Conservation (phyloP, 2,888 invertebrate genomes). For the Diplolepis rosae region DNA sequence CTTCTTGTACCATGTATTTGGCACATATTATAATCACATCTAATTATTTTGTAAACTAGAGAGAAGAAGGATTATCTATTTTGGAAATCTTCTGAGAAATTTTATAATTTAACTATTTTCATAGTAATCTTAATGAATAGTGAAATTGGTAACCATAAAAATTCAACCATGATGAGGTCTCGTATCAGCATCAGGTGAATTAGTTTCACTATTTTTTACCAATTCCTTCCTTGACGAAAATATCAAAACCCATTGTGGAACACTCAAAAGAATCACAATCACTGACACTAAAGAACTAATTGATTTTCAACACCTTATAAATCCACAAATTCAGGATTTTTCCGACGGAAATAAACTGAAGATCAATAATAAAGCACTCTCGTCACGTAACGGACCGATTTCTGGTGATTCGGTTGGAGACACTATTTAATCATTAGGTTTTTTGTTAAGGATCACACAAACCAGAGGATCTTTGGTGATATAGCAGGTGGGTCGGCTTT, state of each 20-base stretch:
- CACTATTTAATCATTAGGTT: slow-evolving; percentile 7
- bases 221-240: not conserved
- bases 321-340: not conserved
- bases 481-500: slow-evolving; percentile 21
- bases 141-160: too few species aligned
- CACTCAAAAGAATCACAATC: slow-evolving; percentile 2
- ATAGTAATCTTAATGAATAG: too few species aligned
- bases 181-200: not conserved
- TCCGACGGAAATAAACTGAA: not conserved
- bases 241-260: not conserved
- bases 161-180: not conserved
- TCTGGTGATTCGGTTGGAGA: not conserved
- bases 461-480: slow-evolving; percentile 43
- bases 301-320: not conserved
- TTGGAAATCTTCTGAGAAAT: too few species aligned
- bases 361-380: not conserved
- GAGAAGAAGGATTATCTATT: too few species aligned
- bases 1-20: too few species aligned
- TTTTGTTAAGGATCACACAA: slow-evolving; percentile 39
- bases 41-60: too few species aligned
- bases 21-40: too few species aligned
- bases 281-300: slow-evolving; percentile 4
- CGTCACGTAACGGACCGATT: not conserved
- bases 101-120: too few species aligned
- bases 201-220: not conserved